These are phyloP conservation scores for Nomada flava DNA, from an alignment of 2,888 invertebrate genomes.

Conservation along the genomic window DNA sequence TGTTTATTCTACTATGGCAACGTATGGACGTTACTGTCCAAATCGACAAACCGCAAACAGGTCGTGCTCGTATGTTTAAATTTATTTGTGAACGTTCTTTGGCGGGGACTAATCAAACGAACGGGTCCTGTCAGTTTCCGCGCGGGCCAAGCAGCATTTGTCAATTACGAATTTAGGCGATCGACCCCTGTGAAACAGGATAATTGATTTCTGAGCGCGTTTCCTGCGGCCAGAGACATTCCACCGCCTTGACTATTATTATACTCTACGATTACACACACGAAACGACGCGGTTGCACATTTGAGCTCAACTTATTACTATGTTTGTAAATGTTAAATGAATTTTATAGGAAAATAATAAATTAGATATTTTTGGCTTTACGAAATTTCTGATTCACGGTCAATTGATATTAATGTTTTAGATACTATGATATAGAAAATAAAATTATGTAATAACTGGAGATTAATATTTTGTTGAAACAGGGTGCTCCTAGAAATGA, in stretches of 20 bases:
- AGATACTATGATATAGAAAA: too few species aligned
- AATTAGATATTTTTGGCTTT: too few species aligned
- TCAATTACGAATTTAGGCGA: conserved; percentile 32
- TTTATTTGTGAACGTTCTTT: conserved; percentile 46
- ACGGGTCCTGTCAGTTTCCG: background rate
- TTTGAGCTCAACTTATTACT: too few species aligned
- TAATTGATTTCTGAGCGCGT: conserved; percentile 37
- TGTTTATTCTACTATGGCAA: background rate
- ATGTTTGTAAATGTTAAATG: too few species aligned
- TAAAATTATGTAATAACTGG: too few species aligned
- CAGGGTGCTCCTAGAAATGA: too few species aligned
- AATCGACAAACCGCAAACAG: conserved; percentile 19
- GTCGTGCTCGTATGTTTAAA: conserved; percentile 17
- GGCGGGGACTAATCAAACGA: conserved; percentile 33
- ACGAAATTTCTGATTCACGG: too few species aligned
- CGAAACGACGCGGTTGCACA: too few species aligned
- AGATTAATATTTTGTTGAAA: too few species aligned
- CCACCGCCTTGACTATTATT: background rate
- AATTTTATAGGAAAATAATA: too few species aligned
- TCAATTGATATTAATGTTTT: too few species aligned
- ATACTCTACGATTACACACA: too few species aligned
- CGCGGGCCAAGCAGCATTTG: conserved; percentile 5
- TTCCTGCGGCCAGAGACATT: conserved; percentile 19
- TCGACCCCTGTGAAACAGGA: conserved; percentile 12
- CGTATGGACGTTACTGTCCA: background rate